Percentiles rank a stretch among this genome's conserved stretches.
Evolutionary conservation across 2,113 vertebrate genomes (phyloP).

Genomic region (Peromyscus polionotus): DNA sequence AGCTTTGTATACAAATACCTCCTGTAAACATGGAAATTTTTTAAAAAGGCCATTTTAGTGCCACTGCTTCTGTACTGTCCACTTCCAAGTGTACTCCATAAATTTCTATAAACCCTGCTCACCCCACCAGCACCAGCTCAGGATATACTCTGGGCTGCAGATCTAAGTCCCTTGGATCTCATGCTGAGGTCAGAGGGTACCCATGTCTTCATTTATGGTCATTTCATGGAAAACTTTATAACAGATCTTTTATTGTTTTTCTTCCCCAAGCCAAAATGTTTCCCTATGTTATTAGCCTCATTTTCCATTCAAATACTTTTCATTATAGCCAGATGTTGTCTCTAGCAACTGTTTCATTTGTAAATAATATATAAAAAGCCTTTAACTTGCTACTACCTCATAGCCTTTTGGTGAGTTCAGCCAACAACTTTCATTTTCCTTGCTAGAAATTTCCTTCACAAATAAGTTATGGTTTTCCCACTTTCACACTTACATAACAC

Average conservation of each 20-base stretch:
- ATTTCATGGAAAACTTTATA: not conserved
- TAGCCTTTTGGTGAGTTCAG: not conserved
- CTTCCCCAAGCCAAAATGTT: not conserved
- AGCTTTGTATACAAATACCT: not conserved
- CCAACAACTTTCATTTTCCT: slow-evolving; percentile 37
- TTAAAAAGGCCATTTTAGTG: not conserved
- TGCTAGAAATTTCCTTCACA: slow-evolving; percentile 47
- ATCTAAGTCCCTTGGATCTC: not conserved
- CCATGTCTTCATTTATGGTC: not conserved
- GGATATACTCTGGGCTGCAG: not conserved
- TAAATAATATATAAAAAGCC: not conserved
- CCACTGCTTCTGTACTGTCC: not conserved
- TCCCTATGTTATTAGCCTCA: not conserved
- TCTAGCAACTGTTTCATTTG: slow-evolving; percentile 43
- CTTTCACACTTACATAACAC: not conserved
- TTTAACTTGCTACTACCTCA: not conserved
- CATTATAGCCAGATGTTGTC: not conserved
- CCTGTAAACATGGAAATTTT: not conserved
- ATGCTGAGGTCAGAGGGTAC: not conserved
- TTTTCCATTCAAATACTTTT: slow-evolving; percentile 2
- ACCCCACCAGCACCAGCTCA: not conserved
- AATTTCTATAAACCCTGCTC: not conserved
- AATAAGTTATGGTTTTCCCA: not conserved
- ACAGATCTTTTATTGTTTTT: not conserved
- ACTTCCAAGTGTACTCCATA: not conserved